Conservation (phyloP, 2,888 invertebrate species). For the Anthrax anthrax region DNA sequence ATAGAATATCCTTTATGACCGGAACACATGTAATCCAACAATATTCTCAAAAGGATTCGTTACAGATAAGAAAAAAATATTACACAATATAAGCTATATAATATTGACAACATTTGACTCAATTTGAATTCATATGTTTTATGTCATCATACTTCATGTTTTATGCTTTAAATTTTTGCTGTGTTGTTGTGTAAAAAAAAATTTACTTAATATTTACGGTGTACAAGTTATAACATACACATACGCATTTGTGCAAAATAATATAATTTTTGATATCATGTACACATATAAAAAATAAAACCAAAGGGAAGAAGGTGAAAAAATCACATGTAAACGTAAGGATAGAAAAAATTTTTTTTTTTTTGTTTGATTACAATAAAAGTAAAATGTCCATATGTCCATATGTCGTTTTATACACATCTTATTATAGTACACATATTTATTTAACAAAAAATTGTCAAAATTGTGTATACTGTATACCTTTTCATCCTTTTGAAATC, state of each 20-base stretch:
- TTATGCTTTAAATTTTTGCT: conserved; percentile 3
- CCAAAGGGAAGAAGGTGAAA: too few species aligned
- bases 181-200: too few species aligned
- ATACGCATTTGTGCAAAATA: too few species aligned
- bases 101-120: conserved; percentile 14
- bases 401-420: too few species aligned
- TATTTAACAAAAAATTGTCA: not conserved
- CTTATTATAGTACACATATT: too few species aligned
- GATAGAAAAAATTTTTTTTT: too few species aligned
- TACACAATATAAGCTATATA: conserved; percentile 6
- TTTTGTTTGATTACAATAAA: too few species aligned
- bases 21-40: conserved; percentile 12
- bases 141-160: conserved; percentile 3
- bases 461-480: not conserved
- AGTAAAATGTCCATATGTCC: too few species aligned
- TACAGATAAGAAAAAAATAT: not conserved
- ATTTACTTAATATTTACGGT: too few species aligned
- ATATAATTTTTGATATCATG: too few species aligned
- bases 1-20: conserved; percentile 7
- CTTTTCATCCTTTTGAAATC: conserved; percentile 12
- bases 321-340: too few species aligned
- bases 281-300: too few species aligned
- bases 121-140: conserved; percentile 13
- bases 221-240: not conserved
- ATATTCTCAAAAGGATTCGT: conserved; percentile 9